Conservation (phyloP, 1,140 invertebrate genomes). For the Spodoptera frugiperda region DNA sequence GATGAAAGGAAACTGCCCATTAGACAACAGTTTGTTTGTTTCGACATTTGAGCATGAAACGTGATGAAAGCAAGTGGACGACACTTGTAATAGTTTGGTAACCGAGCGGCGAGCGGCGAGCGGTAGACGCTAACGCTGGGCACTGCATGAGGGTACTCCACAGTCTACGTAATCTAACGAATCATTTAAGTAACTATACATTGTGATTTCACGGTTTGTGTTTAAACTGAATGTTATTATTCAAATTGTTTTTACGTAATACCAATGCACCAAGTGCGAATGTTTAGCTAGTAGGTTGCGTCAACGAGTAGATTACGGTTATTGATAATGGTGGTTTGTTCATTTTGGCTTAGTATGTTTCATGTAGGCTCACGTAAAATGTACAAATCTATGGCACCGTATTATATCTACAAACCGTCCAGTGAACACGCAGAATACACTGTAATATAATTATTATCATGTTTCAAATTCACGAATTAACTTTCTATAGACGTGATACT, state of each 20-base stretch:
- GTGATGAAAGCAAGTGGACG: slow-evolving; percentile 10
- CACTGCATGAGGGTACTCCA: background rate
- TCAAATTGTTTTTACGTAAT: slow-evolving; percentile 65
- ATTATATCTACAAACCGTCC: slow-evolving; percentile 81
- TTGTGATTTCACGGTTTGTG: slow-evolving; percentile 75
- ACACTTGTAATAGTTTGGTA: background rate
- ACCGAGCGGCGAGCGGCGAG: background rate
- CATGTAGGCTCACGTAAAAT: slow-evolving; percentile 62
- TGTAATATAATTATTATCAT: slow-evolving; percentile 54
- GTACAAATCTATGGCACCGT: slow-evolving; percentile 70
- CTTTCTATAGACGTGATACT: slow-evolving; percentile 31
- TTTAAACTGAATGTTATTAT: slow-evolving; percentile 72
- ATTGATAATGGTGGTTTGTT: slow-evolving; percentile 51
- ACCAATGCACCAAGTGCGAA: slow-evolving; percentile 80
- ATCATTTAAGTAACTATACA: slow-evolving; percentile 65
- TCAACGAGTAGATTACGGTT: slow-evolving; percentile 70
- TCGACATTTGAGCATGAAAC: slow-evolving; percentile 20
- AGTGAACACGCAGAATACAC: slow-evolving; percentile 67
- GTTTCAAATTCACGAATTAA: slow-evolving; percentile 37
- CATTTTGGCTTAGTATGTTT: slow-evolving; percentile 55
- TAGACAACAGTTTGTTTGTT: slow-evolving; percentile 29
- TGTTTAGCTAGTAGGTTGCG: slow-evolving; percentile 67
- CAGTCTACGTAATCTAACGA: slow-evolving; percentile 48
- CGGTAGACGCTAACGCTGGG: slow-evolving; percentile 2
- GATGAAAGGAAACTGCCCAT: slow-evolving; percentile 37